Conservation (phyloP, 2,888 invertebrate genomes). For the Pheosia tremula region DNA sequence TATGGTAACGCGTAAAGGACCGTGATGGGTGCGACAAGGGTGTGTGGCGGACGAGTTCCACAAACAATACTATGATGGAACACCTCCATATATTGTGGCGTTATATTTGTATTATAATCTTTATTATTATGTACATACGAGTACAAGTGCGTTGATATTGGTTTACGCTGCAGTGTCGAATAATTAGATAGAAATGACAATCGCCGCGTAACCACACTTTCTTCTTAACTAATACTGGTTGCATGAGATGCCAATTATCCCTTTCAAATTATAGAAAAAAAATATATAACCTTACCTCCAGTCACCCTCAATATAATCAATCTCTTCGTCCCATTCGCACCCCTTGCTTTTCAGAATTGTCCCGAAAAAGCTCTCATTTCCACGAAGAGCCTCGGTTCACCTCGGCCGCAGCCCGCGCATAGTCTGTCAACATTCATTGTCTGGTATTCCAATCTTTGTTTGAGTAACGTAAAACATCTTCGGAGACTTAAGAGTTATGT, state of each 20-base stretch:
- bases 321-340: too few relatives aligned
- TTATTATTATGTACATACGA: neutral
- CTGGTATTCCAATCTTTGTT: constrained; percentile 38
- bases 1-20: neutral
- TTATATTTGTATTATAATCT: constrained; percentile 3
- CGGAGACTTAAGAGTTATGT: constrained; percentile 19
- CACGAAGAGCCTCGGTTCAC: constrained; percentile 36
- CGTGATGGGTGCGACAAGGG: constrained; percentile 25
- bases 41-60: constrained; percentile 34
- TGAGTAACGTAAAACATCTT: constrained; percentile 43
- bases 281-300: too few relatives aligned
- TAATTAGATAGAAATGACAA: too few relatives aligned
- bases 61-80: constrained; percentile 45
- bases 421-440: constrained; percentile 48
- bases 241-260: too few relatives aligned
- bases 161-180: too few relatives aligned
- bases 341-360: neutral
- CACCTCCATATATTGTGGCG: constrained; percentile 7
- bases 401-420: constrained; percentile 34
- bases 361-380: constrained; percentile 23
- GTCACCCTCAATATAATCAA: too few relatives aligned
- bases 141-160: neutral
- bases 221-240: too few relatives aligned
- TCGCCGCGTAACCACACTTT: too few relatives aligned
- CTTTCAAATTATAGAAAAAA: too few relatives aligned